These are phyloP conservation scores for Brachylomia viminalis DNA, from an alignment of 2,888 invertebrate genomes.

Conservation along the genomic window DNA sequence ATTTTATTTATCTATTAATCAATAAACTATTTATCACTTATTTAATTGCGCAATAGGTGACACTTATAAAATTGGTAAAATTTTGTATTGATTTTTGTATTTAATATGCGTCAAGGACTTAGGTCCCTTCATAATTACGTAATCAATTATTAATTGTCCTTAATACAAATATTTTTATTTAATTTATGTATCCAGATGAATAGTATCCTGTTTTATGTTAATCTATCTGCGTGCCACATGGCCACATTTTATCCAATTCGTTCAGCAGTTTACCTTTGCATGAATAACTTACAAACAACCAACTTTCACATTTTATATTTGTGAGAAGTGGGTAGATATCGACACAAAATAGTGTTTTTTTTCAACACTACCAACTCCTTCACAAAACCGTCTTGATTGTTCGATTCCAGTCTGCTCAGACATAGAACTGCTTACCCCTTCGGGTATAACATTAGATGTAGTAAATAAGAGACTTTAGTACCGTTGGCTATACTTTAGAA, in stretches of 20 bases:
- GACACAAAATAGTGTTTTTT: too few relatives aligned
- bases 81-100: too few relatives aligned
- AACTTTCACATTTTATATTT: background rate
- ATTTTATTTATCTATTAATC: too few relatives aligned
- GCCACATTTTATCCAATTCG: background rate
- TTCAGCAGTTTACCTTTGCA: background rate
- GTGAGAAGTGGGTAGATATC: background rate
- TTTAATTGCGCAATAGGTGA: too few relatives aligned
- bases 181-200: background rate
- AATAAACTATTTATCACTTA: too few relatives aligned
- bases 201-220: background rate
- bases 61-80: too few relatives aligned
- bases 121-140: too few relatives aligned
- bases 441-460: background rate
- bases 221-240: background rate
- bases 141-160: too few relatives aligned
- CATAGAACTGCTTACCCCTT: background rate
- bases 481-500: background rate
- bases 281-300: background rate
- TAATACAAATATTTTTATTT: too few relatives aligned
- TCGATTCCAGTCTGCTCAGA: background rate
- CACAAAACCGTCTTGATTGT: background rate
- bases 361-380: too few relatives aligned
- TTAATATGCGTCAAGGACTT: too few relatives aligned
- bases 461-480: constrained; percentile 12